A percentile compares a stretch with the other conserved stretches of the same genome.
Conservation (phyloP, 2,113 vertebrate species). For the Melanerpes aurifrons region DNA sequence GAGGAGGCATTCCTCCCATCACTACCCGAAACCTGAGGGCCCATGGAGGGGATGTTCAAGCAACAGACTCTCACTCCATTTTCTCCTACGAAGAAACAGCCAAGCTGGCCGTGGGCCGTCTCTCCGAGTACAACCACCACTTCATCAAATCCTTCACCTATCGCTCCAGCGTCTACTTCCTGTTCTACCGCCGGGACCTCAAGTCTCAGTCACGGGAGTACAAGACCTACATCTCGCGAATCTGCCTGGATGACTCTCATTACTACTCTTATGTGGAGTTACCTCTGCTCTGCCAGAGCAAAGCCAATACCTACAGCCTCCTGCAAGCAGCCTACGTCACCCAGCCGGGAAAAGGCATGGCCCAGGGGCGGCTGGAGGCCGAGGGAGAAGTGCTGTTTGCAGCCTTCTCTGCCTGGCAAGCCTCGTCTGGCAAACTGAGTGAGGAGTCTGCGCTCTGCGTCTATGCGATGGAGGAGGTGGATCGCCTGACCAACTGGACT, state of each 20-base stretch:
- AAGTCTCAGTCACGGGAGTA: constrained; percentile 90
- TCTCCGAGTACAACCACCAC: constrained; percentile 96
- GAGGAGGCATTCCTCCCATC: constrained; percentile 92
- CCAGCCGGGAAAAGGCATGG: constrained; percentile 42
- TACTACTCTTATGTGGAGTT: constrained; percentile 98
- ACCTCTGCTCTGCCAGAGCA: constrained; percentile 86
- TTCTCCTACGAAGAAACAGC: constrained; percentile 98
- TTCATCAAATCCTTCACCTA: constrained; percentile 91
- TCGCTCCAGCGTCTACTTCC: constrained; percentile 89
- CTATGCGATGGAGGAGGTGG: constrained; percentile 88
- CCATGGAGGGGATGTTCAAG: constrained; percentile 12
- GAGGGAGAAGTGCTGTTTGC: constrained; percentile 83
- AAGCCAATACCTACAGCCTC: constrained; percentile 83
- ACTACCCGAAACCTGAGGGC: constrained; percentile 88
- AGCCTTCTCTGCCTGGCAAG: constrained; percentile 85
- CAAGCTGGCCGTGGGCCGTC: constrained; percentile 91
- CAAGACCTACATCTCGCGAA: constrained; percentile 90
- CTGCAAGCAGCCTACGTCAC: constrained; percentile 90
- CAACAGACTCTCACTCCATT: constrained; percentile 83
- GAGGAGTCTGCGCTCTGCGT: constrained; percentile 92
- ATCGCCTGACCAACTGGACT: constrained; percentile 86
- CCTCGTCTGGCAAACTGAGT: constrained; percentile 79
- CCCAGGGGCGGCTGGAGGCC: not conserved
- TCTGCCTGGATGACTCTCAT: constrained; percentile 92
- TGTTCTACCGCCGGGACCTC: constrained; percentile 93